Conservation (phyloP, 2,888 invertebrate species). For the Sabatieria punctata region DNA sequence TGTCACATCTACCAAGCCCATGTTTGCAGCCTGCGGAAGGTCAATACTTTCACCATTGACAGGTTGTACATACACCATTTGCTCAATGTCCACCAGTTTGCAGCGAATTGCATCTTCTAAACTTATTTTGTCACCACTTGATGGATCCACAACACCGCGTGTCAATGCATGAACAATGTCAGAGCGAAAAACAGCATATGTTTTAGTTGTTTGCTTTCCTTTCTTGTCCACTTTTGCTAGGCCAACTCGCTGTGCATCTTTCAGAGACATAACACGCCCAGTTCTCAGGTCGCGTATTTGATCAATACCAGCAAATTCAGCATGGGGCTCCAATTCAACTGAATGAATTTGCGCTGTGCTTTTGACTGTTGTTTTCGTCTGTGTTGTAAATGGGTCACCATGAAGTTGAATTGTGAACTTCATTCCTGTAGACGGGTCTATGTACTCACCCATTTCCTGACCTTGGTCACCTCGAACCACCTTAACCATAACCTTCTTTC, state of each 20-base stretch:
- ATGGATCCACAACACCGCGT: slow-evolving; percentile 52
- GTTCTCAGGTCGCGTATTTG: slow-evolving; percentile 26
- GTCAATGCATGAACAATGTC: slow-evolving; percentile 46
- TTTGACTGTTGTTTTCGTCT: slow-evolving; percentile 31
- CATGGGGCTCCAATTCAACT: slow-evolving; percentile 30
- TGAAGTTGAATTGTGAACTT: slow-evolving; percentile 31
- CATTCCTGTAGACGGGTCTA: slow-evolving; percentile 28
- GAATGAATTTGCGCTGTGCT: slow-evolving; percentile 29
- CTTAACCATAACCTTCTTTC: slow-evolving; percentile 29
- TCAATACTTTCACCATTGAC: slow-evolving; percentile 17
- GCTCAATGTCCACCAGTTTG: slow-evolving; percentile 51
- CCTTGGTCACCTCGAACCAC: slow-evolving; percentile 27
- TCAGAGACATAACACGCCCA: slow-evolving; percentile 23
- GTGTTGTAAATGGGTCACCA: slow-evolving; percentile 30
- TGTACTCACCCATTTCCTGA: slow-evolving; percentile 29
- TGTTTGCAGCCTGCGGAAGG: slow-evolving; percentile 27
- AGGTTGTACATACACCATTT: slow-evolving; percentile 21
- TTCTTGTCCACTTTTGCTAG: slow-evolving; percentile 31
- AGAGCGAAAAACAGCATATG: slow-evolving; percentile 29
- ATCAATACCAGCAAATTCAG: slow-evolving; percentile 31
- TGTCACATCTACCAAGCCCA: slow-evolving; percentile 29
- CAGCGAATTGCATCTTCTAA: slow-evolving; percentile 66
- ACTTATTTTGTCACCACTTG: slow-evolving; percentile 54
- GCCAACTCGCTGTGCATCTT: slow-evolving; percentile 31
- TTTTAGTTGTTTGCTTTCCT: slow-evolving; percentile 28